A percentile compares a stretch with the other conserved stretches of the same genome.
These are phyloP conservation scores for Tragelaphus scriptus DNA, from an alignment of 2,113 vertebrate genomes.

Conservation along the genomic window DNA sequence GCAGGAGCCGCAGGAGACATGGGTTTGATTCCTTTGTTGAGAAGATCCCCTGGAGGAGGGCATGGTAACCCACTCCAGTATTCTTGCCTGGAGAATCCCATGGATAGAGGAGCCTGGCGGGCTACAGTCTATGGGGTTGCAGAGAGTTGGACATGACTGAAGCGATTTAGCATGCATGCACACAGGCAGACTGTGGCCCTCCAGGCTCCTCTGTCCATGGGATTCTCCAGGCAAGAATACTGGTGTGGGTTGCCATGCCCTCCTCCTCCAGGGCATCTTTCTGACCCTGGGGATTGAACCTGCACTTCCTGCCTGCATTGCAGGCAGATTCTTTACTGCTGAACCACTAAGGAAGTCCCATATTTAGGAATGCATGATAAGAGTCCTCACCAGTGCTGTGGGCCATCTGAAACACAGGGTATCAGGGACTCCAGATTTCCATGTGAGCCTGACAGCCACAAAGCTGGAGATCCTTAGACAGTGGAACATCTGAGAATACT, in stretches of 20 bases:
- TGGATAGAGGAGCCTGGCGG: not conserved
- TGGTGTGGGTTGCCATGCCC: not conserved
- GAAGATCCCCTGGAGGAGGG: not conserved
- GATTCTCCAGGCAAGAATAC: not conserved
- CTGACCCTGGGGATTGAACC: not conserved
- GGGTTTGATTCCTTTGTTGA: not conserved
- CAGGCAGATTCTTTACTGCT: not conserved
- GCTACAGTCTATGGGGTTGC: not conserved
- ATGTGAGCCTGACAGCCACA: not conserved
- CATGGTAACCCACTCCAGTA: not conserved
- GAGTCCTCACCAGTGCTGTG: too few relatives aligned
- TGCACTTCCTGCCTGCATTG: not conserved
- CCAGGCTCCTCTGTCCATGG: not conserved
- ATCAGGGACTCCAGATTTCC: not conserved
- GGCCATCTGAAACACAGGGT: not conserved
- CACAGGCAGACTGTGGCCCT: not conserved
- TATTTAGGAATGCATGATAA: not conserved
- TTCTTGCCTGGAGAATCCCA: not conserved
- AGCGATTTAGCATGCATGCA: not conserved
- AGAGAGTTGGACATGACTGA: not conserved
- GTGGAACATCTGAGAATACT: not conserved
- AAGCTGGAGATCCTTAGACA: not conserved
- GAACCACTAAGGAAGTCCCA: not conserved
- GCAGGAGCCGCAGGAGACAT: not conserved
- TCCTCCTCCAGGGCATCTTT: not conserved